These are phyloP conservation scores for Saguinus imperator DNA, from an alignment of 2,113 vertebrate species.

Conservation along the genomic window DNA sequence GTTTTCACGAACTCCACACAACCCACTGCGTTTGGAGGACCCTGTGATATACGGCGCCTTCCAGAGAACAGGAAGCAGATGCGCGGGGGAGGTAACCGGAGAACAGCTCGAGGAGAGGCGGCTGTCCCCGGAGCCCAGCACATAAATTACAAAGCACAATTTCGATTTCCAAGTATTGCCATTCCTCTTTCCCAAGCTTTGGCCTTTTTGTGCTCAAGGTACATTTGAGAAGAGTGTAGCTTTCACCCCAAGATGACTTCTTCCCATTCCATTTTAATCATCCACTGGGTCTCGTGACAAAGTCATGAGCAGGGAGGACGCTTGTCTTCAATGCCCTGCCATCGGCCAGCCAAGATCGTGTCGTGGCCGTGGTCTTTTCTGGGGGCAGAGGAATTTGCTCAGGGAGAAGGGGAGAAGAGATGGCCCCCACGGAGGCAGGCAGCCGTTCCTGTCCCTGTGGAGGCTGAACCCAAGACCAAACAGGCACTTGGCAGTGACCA, in stretches of 20 bases:
- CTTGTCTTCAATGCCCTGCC: background rate
- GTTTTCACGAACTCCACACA: background rate
- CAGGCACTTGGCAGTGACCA: rapidly evolving
- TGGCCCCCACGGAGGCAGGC: rapidly evolving
- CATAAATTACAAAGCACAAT: background rate
- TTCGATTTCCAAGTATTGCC: background rate
- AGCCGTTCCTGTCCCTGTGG: rapidly evolving
- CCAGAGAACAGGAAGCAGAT: slow-evolving; percentile 47
- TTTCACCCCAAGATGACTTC: background rate
- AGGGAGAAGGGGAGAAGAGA: background rate
- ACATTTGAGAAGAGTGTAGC: background rate
- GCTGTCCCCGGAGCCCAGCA: background rate
- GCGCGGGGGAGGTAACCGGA: background rate
- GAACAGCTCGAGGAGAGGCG: background rate
- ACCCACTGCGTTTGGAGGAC: background rate
- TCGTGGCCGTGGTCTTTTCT: background rate
- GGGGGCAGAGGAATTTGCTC: background rate
- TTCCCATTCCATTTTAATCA: background rate
- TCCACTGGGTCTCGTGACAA: background rate
- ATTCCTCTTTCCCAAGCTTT: background rate
- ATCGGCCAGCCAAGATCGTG: no score
- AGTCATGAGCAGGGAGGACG: no score
- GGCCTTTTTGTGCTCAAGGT: background rate
- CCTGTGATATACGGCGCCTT: background rate
- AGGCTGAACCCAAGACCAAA: background rate